Evolutionary conservation across 2,113 vertebrate species (phyloP).

Genomic region (Tragelaphus buxtoni): DNA sequence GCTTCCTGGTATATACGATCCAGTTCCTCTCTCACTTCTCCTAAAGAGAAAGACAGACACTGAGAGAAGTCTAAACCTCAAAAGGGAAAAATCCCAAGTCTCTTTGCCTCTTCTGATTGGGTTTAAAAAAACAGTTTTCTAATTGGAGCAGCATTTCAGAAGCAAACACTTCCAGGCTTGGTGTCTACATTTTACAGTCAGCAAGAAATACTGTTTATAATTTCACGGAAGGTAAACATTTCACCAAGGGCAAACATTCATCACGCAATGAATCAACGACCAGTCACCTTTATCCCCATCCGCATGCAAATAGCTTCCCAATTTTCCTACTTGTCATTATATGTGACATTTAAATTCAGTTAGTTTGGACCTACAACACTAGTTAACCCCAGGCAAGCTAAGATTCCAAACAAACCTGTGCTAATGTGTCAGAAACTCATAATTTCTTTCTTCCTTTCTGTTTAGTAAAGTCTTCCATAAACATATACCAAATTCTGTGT

Average conservation of each 20-base stretch:
- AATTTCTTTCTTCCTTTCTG: not conserved
- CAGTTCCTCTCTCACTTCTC: not conserved
- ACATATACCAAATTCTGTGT: not conserved
- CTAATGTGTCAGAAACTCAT: not conserved
- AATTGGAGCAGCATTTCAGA: not conserved
- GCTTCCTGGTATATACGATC: not conserved
- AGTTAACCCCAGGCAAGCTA: slow-evolving; percentile 13
- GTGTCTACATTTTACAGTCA: slow-evolving; percentile 17
- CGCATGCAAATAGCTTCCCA: slow-evolving; percentile 6
- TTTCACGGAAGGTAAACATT: slow-evolving; percentile 49
- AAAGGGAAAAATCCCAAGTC: not conserved
- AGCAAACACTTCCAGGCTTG: not conserved
- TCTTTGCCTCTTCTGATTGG: not conserved
- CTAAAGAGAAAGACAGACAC: not conserved
- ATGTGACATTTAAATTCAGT: slow-evolving; percentile 45
- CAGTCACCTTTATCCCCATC: slow-evolving; percentile 35
- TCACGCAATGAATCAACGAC: slow-evolving; percentile 22
- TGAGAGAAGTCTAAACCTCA: not conserved
- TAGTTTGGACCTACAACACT: not conserved
- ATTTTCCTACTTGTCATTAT: slow-evolving; percentile 19
- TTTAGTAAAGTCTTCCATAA: not conserved
- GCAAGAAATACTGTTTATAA: slow-evolving; percentile 54
- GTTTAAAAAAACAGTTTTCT: not conserved
- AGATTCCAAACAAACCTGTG: not conserved
- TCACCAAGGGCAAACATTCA: slow-evolving; percentile 48